phyloP scores from a whole-genome alignment of 1,140 invertebrate genomes.

The Cataglyphis hispanica region DNA sequence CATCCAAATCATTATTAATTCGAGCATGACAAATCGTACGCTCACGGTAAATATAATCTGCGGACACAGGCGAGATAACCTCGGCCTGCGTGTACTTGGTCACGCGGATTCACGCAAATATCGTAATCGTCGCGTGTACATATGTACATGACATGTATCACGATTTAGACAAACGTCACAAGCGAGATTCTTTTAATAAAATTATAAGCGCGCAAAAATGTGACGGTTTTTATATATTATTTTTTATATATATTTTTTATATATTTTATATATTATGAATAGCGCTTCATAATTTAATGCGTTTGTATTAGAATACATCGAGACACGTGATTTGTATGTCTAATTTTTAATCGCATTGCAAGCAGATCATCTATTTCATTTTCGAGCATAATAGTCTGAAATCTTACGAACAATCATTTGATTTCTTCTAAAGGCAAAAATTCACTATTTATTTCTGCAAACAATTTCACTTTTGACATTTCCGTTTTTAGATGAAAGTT shows the following conservation, averaged over 20 bases:
- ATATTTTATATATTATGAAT: background rate
- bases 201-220: background rate
- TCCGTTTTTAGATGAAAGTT: no score
- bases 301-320: background rate
- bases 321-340: background rate
- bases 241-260: no score
- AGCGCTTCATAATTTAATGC: background rate
- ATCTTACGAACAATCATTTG: no score
- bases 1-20: conserved; percentile 21
- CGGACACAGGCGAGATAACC: conserved; percentile 41
- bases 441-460: no score
- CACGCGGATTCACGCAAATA: conserved; percentile 49
- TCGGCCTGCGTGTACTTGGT: background rate
- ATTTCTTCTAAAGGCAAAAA: no score
- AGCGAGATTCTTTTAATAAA: background rate
- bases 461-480: no score
- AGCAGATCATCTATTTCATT: no score
- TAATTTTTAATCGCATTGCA: no score
- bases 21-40: conserved; percentile 33
- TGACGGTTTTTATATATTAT: background rate
- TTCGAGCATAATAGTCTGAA: no score
- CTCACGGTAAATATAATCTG: conserved; percentile 39
- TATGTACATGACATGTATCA: background rate
- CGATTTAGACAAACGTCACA: background rate
- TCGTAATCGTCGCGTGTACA: background rate